phyloP scores from a whole-genome alignment of 2,888 invertebrate species.

The Tenodera sinensis region DNA sequence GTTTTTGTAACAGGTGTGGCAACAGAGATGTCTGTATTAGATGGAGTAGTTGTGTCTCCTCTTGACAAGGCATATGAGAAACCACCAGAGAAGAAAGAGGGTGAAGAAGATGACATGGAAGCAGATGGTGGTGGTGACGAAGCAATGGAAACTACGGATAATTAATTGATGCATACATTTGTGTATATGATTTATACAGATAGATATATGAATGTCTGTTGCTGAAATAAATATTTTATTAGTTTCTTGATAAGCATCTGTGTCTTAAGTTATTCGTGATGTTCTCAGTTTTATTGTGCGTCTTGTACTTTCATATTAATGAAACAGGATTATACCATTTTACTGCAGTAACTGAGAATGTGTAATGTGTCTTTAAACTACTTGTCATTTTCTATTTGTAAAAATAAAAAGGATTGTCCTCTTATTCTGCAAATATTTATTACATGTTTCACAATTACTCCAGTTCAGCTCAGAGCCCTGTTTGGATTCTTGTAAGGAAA shows the following conservation, averaged over 20 bases:
- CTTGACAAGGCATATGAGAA: conserved; percentile 91
- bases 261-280: background rate
- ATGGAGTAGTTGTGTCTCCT: conserved; percentile 93
- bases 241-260: background rate
- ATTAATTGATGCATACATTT: conserved; percentile 24
- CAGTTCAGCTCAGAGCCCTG: too few species aligned
- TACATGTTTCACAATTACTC: too few species aligned
- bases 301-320: background rate
- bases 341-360: background rate
- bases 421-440: too few species aligned
- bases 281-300: background rate
- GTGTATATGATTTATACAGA: background rate
- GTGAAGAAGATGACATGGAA: conserved; percentile 63
- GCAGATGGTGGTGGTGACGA: conserved; percentile 53
- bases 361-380: too few species aligned
- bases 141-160: conserved; percentile 50
- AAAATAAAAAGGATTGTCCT: too few species aligned
- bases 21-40: conserved; percentile 93
- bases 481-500: too few species aligned
- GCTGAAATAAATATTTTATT: background rate
- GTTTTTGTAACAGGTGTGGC: conserved; percentile 52
- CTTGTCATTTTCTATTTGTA: too few species aligned
- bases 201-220: background rate
- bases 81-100: conserved; percentile 71
- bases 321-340: background rate